phyloP scores from a whole-genome alignment of 2,797 vertebrate genomes.

The Streptopelia turtur region DNA sequence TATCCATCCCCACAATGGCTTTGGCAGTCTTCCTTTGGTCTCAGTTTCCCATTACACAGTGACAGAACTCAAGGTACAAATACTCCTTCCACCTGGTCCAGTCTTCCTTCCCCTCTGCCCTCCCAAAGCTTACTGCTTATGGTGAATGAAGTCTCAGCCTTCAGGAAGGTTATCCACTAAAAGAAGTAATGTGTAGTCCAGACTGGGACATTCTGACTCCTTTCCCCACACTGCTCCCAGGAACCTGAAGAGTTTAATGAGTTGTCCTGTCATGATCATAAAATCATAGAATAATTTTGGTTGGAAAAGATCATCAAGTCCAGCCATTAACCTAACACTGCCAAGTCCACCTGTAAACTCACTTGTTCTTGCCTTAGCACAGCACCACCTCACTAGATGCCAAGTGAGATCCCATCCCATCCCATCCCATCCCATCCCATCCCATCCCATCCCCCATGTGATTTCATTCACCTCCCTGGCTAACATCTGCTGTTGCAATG shows the following conservation, averaged over 20 bases:
- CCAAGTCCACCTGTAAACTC: too few relatives aligned
- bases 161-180: not conserved
- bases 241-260: not conserved
- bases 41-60: not conserved
- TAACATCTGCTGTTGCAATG: not conserved
- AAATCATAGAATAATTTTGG: too few relatives aligned
- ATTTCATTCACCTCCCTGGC: not conserved
- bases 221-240: not conserved
- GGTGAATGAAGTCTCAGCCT: not conserved
- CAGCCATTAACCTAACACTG: too few relatives aligned
- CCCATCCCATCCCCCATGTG: not conserved
- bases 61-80: slow-evolving; percentile 11
- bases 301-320: too few relatives aligned
- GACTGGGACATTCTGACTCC: not conserved
- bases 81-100: not conserved
- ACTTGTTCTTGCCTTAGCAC: not conserved
- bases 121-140: not conserved
- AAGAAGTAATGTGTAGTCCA: not conserved
- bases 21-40: slow-evolving; percentile 5
- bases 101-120: not conserved
- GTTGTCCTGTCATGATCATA: not conserved
- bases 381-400: not conserved
- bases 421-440: too few relatives aligned
- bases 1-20: not conserved
- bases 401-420: not conserved